Percentiles rank a stretch among this genome's conserved stretches.
These are phyloP conservation scores for Toxonevra muliebris DNA, from an alignment of 2,888 invertebrate genomes.

Conservation along the genomic window DNA sequence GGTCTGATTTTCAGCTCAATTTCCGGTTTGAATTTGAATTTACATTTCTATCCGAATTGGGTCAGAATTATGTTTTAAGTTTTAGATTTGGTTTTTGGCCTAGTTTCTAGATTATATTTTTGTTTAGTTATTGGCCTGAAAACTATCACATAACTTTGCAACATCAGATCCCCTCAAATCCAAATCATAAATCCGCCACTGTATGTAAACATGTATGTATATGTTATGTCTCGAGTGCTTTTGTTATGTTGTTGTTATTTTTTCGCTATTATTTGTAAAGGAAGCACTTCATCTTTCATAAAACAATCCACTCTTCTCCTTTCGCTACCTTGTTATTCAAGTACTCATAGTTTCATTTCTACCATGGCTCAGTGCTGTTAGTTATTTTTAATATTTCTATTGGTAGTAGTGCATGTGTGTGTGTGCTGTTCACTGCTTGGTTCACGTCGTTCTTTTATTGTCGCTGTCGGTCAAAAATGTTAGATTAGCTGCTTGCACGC, in stretches of 20 bases:
- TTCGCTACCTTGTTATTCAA: not conserved
- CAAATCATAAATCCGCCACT: too few relatives aligned
- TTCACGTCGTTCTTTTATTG: conserved; percentile 43
- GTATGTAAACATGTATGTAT: too few relatives aligned
- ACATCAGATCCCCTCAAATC: too few relatives aligned
- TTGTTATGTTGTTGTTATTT: conserved; percentile 31
- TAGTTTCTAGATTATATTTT: too few relatives aligned
- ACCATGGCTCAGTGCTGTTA: not conserved
- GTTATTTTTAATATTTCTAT: too few relatives aligned
- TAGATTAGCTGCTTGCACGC: conserved; percentile 52
- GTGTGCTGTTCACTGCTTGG: not conserved
- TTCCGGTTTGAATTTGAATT: too few relatives aligned
- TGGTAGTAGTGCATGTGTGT: not conserved
- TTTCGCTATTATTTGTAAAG: conserved; percentile 27
- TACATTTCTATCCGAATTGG: too few relatives aligned
- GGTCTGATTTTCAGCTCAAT: too few relatives aligned
- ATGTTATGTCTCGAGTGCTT: conserved; percentile 29
- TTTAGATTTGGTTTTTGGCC: too few relatives aligned
- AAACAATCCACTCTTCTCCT: not conserved
- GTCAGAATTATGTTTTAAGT: too few relatives aligned
- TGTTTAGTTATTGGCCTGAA: too few relatives aligned
- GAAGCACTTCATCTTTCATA: conserved; percentile 30
- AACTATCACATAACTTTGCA: too few relatives aligned
- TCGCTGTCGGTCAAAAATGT: conserved; percentile 52
- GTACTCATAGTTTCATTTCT: not conserved